Base-by-base conservation (phyloP, 2,113 vertebrate genomes). In the Mionectes macconnelli region DNA sequence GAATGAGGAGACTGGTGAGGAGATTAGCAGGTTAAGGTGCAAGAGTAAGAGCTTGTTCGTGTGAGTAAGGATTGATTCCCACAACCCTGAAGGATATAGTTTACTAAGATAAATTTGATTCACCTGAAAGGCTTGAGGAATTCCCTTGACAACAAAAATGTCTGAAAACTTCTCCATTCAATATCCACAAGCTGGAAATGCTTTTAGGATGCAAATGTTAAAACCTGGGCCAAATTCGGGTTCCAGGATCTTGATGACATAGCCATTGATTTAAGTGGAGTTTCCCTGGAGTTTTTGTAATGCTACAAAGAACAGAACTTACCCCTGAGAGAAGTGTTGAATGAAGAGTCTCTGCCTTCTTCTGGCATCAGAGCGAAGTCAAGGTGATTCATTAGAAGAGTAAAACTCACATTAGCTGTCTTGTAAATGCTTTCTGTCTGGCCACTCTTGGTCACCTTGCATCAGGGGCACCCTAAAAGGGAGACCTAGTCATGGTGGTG, bases 11-110 rank as follows among this genome's bases (percentile, higher is more conserved):
- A 42, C 76, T 23, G 68, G 33, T 37, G 83, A 90, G 72, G 44
- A 90, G 84, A 95, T 92, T 68, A 93, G 56, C 44, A 83, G 74
- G 78, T 91, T 91, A 73, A 82, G 66, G 53, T 87, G 57, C 81
- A 85, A 93, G 62, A 92, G 80, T 49, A 72, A 92, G 31, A 72
- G 21, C 74, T 86, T 93, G 70, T 67, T 90, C 31, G 2, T 66
- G 35, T 75, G 56, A 64, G 33, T 27, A 85, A 76, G 53, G 67
- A 69, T 33, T 56, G 42, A 80, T 77, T 83, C 55, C 52, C 35
- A 25, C n/a, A 80, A 21, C 25, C 35, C 39, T 77, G 73, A 66
- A 75, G 3, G 4, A 91, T 82, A 49, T 4, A 55, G 49, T 74
- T 83, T 59, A 17, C 42, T 56, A 25, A 80, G 63, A 88, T 52